Evolutionary conservation across 2,888 invertebrate genomes (phyloP).

Genomic region (Drosophila mulleri): DNA sequence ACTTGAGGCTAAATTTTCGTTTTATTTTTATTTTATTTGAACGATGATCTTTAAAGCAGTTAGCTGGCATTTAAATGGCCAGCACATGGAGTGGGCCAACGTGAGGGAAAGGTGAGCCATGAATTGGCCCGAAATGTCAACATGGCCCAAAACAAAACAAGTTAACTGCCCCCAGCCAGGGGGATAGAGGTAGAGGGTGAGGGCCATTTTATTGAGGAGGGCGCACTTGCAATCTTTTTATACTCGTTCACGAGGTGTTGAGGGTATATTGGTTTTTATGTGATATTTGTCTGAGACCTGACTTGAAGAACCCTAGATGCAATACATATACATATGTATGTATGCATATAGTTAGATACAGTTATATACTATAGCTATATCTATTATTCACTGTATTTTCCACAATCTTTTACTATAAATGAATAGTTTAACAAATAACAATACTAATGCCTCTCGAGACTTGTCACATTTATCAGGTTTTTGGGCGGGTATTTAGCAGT

Average conservation of each 20-base stretch:
- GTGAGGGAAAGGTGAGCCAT: constrained; percentile 54
- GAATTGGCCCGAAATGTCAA: constrained; percentile 45
- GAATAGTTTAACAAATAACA: too few relatives aligned
- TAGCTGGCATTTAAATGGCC: constrained; percentile 60
- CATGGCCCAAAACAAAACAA: constrained; percentile 34
- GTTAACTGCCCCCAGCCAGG: neutral
- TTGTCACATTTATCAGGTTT: neutral
- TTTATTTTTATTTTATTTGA: constrained; percentile 27
- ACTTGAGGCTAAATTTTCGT: constrained; percentile 58
- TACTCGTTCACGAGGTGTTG: neutral
- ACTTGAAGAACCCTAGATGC: too few relatives aligned
- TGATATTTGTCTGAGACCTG: neutral
- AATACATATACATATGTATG: too few relatives aligned
- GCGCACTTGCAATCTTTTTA: constrained; percentile 23
- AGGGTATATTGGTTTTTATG: neutral
- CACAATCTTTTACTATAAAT: too few relatives aligned
- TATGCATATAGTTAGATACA: too few relatives aligned
- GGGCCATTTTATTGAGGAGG: neutral
- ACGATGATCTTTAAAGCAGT: constrained; percentile 56
- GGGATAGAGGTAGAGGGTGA: neutral
- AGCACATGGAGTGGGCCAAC: constrained; percentile 45
- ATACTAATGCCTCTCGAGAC: too few relatives aligned
- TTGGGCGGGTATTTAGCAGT: neutral
- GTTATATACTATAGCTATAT: too few relatives aligned
- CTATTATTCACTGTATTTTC: too few relatives aligned